Percentiles rank a stretch among this genome's conserved stretches.
phyloP scores from a whole-genome alignment of 2,113 vertebrate species.

The Eudyptes chrysolophus region DNA sequence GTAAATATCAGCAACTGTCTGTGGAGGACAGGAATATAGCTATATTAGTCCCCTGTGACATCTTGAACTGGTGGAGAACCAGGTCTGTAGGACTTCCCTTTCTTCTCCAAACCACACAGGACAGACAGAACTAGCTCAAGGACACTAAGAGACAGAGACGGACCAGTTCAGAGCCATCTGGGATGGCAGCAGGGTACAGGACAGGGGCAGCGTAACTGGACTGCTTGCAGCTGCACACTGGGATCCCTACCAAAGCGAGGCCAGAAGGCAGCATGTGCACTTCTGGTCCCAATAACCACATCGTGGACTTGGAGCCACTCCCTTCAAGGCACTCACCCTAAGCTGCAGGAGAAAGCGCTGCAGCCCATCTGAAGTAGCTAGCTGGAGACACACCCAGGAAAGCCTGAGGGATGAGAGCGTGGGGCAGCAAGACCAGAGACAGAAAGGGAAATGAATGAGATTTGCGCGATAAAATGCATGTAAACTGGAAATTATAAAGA shows the following conservation, averaged over 20 bases:
- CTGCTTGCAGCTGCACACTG: background rate
- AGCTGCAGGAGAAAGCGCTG: background rate
- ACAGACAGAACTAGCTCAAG: background rate
- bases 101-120: background rate
- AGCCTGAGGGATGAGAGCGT: background rate
- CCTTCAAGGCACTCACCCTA: background rate
- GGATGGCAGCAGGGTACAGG: background rate
- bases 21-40: background rate
- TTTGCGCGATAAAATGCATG: background rate
- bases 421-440: background rate
- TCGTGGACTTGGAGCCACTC: background rate
- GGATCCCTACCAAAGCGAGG: fast-evolving
- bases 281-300: background rate
- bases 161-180: background rate
- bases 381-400: background rate
- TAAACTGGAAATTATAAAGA: background rate
- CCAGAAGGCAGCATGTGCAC: background rate
- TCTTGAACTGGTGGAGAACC: background rate
- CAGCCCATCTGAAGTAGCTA: background rate
- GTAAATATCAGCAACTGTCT: background rate
- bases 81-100: background rate
- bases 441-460: background rate
- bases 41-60: background rate
- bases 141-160: background rate
- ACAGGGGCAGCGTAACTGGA: background rate